These are phyloP conservation scores for Argyra leucocephala DNA, from an alignment of 2,888 invertebrate species.

Conservation along the genomic window DNA sequence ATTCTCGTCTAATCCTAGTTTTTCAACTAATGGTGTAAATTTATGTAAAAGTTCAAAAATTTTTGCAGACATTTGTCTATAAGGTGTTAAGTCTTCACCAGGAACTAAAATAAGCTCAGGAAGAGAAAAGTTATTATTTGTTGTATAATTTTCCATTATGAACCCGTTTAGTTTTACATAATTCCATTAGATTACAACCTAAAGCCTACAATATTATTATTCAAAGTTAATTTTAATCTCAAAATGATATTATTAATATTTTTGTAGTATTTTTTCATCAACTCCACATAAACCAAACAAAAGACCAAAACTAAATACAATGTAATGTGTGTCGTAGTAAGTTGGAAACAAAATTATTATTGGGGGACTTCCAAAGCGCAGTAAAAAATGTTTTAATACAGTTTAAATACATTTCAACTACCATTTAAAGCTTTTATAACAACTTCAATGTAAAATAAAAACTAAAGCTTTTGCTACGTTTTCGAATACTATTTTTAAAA, in stretches of 20 bases:
- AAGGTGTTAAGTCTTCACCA: slow-evolving; percentile 74
- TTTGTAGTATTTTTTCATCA: neutral
- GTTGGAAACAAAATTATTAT: too few relatives aligned
- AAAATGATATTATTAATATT: too few relatives aligned
- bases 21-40: slow-evolving; percentile 66
- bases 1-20: slow-evolving; percentile 77
- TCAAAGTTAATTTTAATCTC: too few relatives aligned
- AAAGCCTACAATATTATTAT: neutral
- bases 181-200: neutral
- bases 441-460: too few relatives aligned
- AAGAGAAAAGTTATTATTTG: slow-evolving; percentile 15
- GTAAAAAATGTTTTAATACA: too few relatives aligned
- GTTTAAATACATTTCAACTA: too few relatives aligned
- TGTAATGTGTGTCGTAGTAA: too few relatives aligned
- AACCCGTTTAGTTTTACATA: neutral
- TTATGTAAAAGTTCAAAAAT: slow-evolving; percentile 61
- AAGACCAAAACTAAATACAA: neutral
- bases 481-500: too few relatives aligned
- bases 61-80: slow-evolving; percentile 67
- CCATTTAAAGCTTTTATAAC: too few relatives aligned
- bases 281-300: neutral
- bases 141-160: neutral
- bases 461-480: too few relatives aligned
- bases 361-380: too few relatives aligned
- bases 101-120: slow-evolving; percentile 65